Percentiles rank a stretch among this genome's conserved stretches.
Evolutionary conservation across 2,888 invertebrate species (phyloP).

Genomic region (Cephus nigrinus): DNA sequence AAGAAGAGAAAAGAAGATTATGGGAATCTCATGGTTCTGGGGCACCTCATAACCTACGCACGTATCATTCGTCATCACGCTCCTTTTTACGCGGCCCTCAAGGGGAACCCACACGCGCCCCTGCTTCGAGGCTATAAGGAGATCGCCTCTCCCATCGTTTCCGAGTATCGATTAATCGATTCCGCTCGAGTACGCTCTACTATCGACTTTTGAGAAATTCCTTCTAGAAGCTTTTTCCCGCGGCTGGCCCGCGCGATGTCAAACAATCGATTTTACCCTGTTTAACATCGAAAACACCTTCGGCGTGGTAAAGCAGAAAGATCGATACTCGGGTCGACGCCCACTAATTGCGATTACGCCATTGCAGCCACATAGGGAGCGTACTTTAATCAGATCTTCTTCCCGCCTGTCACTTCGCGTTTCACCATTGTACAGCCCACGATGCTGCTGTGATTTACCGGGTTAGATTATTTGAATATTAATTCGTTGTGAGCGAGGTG

Average conservation of each 20-base stretch:
- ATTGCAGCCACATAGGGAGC: slow-evolving; percentile 10
- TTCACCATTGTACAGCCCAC: slow-evolving; percentile 25
- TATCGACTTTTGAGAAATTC: neutral
- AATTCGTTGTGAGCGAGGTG: slow-evolving; percentile 30
- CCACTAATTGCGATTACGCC: slow-evolving; percentile 30
- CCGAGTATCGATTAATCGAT: neutral
- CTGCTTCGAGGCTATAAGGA: neutral
- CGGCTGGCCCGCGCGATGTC: neutral
- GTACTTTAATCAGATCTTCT: slow-evolving; percentile 44
- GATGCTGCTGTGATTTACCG: slow-evolving; percentile 34
- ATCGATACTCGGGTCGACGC: slow-evolving; percentile 9
- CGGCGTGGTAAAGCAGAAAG: neutral
- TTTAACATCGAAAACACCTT: neutral
- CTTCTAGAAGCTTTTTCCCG: neutral
- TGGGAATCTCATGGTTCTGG: slow-evolving; percentile 37
- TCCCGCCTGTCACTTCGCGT: slow-evolving; percentile 42
- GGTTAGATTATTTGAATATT: slow-evolving; percentile 47
- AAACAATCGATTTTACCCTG: neutral
- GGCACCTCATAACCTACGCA: slow-evolving; percentile 31
- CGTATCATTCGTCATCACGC: slow-evolving; percentile 19
- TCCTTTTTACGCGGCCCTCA: neutral
- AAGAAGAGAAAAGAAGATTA: slow-evolving; percentile 40
- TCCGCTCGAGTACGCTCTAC: neutral
- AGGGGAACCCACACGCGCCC: neutral
- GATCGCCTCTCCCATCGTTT: neutral